These are phyloP conservation scores for Oxyruncus cristatus DNA, from an alignment of 2,113 vertebrate species.

Conservation along the genomic window DNA sequence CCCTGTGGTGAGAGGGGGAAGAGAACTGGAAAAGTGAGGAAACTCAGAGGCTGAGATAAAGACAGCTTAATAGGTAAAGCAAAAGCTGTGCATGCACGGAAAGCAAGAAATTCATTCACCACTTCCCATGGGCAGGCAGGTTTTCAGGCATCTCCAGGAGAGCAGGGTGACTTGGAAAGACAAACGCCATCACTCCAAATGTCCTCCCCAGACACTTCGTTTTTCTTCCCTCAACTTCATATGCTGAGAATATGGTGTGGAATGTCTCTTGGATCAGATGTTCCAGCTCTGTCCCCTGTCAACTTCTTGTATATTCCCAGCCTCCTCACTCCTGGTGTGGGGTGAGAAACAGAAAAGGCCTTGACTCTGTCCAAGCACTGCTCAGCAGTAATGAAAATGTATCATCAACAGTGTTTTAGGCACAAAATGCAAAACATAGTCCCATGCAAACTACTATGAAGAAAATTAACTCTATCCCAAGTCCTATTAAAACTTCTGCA, in stretches of 20 bases:
- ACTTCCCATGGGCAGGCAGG: neutral
- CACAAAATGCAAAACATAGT: neutral
- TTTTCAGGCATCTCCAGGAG: neutral
- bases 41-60: neutral
- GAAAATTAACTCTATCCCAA: neutral
- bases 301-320: neutral
- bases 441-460: neutral
- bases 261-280: neutral
- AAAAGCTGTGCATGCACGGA: neutral
- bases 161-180: neutral
- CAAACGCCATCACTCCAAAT: neutral
- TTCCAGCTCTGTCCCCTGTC: neutral
- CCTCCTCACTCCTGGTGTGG: neutral
- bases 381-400: neutral
- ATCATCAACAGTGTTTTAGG: neutral
- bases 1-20: neutral
- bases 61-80: neutral
- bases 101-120: neutral
- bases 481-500: neutral
- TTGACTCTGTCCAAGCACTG: neutral
- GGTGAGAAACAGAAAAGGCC: neutral
- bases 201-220: neutral
- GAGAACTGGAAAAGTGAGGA: neutral
- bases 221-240: neutral
- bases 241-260: too few relatives aligned